These are phyloP conservation scores for Drosophila sp. DNA, from an alignment of 1,140 invertebrate genomes.

Conservation along the genomic window DNA sequence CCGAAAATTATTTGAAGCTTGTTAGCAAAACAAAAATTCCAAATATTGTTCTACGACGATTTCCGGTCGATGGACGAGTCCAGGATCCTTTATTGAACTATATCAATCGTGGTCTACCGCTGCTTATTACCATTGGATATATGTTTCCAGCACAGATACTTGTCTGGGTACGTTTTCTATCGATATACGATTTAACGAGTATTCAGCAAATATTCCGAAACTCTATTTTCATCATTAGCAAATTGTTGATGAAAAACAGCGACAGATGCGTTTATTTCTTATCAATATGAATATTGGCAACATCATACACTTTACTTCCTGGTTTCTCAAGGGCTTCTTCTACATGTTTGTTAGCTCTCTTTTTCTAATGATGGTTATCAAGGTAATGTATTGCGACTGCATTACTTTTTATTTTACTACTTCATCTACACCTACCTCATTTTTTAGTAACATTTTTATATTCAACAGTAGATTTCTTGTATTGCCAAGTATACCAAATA, in stretches of 20 bases:
- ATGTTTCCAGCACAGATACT: slow-evolving; percentile 62
- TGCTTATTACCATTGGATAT: slow-evolving; percentile 57
- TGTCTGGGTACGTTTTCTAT: slow-evolving; percentile 39
- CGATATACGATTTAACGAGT: background rate
- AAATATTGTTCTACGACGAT: slow-evolving; percentile 44
- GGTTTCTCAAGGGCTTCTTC: slow-evolving; percentile 48
- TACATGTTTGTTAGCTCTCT: slow-evolving; percentile 40
- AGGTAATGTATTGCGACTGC: slow-evolving; percentile 39
- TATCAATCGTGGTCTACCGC: slow-evolving; percentile 23
- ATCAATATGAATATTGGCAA: slow-evolving; percentile 71
- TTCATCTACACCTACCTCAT: no score
- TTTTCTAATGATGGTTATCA: slow-evolving; percentile 8
- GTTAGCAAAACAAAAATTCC: slow-evolving; percentile 15
- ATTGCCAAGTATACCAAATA: no score
- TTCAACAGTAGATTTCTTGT: no score
- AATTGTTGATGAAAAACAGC: slow-evolving; percentile 58
- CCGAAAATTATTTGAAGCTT: slow-evolving; percentile 39
- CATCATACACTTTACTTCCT: slow-evolving; percentile 44
- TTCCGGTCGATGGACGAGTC: slow-evolving; percentile 42
- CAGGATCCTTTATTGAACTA: slow-evolving; percentile 40
- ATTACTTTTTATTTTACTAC: no score
- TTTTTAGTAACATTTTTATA: no score
- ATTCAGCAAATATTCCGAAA: background rate
- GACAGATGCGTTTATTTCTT: slow-evolving; percentile 44
- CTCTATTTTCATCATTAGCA: slow-evolving; percentile 36